Evolutionary conservation across 2,113 vertebrate genomes (phyloP).

Genomic region (Clarias macrocephalus): DNA sequence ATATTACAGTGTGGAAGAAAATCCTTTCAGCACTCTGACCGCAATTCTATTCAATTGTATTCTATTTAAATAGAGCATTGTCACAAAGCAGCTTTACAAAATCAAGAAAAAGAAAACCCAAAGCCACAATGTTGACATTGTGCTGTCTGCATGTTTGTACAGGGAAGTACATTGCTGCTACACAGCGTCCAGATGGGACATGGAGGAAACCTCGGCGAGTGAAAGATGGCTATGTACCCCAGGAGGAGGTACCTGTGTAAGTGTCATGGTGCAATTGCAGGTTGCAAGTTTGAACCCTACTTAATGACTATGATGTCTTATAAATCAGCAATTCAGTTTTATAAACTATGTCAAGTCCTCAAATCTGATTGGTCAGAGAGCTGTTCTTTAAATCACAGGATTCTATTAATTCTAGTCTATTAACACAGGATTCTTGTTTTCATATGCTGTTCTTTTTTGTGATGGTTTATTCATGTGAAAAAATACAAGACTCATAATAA

Average conservation of each 20-base stretch:
- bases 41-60: too few species aligned
- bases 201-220: slow-evolving; percentile 91
- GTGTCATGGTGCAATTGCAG: slow-evolving; percentile 49
- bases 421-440: too few species aligned
- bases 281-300: neutral
- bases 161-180: slow-evolving; percentile 94
- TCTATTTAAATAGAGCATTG: too few species aligned
- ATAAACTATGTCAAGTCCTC: neutral
- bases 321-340: neutral
- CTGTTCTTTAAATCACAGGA: neutral
- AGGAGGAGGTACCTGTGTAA: slow-evolving; percentile 95
- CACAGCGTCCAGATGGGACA: slow-evolving; percentile 91
- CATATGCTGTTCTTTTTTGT: neutral
- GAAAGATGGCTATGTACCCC: slow-evolving; percentile 90
- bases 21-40: neutral
- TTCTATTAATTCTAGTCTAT: neutral
- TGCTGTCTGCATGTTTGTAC: slow-evolving; percentile 25
- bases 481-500: neutral
- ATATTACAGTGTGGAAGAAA: neutral
- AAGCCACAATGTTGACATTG: neutral
- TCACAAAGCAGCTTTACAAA: too few species aligned
- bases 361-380: neutral
- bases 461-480: neutral
- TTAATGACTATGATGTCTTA: neutral
- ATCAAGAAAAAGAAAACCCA: neutral